A percentile compares a stretch with the other conserved stretches of the same genome.
Conservation (phyloP, 35 echinoderm and acorn worm species). For the Amphiura filiformis region DNA sequence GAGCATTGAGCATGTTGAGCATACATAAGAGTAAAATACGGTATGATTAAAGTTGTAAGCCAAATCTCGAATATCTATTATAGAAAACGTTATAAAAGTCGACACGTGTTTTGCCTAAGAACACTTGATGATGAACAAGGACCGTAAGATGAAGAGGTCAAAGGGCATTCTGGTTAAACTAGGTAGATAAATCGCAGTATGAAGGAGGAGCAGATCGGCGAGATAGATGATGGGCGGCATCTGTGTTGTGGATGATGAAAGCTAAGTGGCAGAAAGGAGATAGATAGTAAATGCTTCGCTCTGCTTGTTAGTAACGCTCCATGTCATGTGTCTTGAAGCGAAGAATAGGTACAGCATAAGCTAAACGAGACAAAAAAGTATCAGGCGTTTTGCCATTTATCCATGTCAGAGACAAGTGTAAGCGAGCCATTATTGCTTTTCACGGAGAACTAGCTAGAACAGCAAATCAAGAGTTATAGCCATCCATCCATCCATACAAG, state of each 20-base stretch:
- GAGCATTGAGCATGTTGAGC: too few relatives aligned
- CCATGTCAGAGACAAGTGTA: not conserved
- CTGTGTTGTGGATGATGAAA: not conserved
- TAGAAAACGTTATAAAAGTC: too few relatives aligned
- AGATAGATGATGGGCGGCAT: not conserved
- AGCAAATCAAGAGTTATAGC: not conserved
- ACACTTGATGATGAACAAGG: too few relatives aligned
- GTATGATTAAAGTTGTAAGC: too few relatives aligned
- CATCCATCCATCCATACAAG: not conserved
- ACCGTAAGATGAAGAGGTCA: not conserved
- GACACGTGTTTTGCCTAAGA: too few relatives aligned
- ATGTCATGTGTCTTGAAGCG: not conserved
- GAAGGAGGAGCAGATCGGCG: not conserved
- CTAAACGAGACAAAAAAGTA: not conserved
- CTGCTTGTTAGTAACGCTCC: not conserved
- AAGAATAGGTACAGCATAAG: not conserved
- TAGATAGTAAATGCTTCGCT: not conserved
- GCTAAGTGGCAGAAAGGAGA: not conserved
- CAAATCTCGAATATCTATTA: too few relatives aligned
- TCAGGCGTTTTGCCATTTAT: not conserved
- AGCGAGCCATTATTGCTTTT: constrained; percentile 10
- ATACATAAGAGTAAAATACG: too few relatives aligned
- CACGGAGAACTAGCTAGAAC: not conserved
- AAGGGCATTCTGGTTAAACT: not conserved
- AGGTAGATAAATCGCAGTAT: not conserved